phyloP scores from a whole-genome alignment of 2,888 invertebrate species.

The Drosophila demipolita region DNA sequence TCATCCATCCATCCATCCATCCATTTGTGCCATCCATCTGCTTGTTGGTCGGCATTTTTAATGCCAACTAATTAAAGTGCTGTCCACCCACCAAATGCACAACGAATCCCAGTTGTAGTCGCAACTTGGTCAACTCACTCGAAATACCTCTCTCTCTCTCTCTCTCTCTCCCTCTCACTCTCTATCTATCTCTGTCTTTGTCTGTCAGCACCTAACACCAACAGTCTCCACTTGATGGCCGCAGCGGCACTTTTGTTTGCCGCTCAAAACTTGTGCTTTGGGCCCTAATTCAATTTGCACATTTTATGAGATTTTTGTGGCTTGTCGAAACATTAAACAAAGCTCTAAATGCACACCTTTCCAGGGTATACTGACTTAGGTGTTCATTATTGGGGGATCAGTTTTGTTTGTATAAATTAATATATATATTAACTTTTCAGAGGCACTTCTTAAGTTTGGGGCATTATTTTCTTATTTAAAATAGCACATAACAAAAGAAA shows the following conservation, averaged over 20 bases:
- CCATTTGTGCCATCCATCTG: conserved; percentile 38
- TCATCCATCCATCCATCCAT: conserved; percentile 28
- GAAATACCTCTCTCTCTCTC: not conserved
- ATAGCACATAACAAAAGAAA: fast-evolving
- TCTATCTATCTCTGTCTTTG: conserved; percentile 19
- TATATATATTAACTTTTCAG: not conserved
- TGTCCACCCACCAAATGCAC: conserved; percentile 75
- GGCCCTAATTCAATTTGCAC: conserved; percentile 61
- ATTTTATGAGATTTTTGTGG: conserved; percentile 71
- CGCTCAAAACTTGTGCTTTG: conserved; percentile 33
- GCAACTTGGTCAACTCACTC: conserved; percentile 50
- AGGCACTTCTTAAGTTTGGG: not conserved
- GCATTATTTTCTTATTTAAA: not conserved
- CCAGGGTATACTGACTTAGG: conserved; percentile 7
- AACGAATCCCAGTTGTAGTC: conserved; percentile 19
- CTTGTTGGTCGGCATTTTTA: conserved; percentile 66
- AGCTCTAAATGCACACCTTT: conserved; percentile 27
- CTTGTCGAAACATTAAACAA: conserved; percentile 36
- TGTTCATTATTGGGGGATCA: not conserved
- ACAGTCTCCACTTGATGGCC: conserved; percentile 20
- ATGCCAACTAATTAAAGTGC: conserved; percentile 81
- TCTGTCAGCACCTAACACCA: conserved; percentile 63
- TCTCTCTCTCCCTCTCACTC: not conserved
- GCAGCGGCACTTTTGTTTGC: conserved; percentile 62
- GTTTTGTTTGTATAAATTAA: not conserved